phyloP scores from a whole-genome alignment of 2,888 invertebrate species.

The Netelia fuscicornis region DNA sequence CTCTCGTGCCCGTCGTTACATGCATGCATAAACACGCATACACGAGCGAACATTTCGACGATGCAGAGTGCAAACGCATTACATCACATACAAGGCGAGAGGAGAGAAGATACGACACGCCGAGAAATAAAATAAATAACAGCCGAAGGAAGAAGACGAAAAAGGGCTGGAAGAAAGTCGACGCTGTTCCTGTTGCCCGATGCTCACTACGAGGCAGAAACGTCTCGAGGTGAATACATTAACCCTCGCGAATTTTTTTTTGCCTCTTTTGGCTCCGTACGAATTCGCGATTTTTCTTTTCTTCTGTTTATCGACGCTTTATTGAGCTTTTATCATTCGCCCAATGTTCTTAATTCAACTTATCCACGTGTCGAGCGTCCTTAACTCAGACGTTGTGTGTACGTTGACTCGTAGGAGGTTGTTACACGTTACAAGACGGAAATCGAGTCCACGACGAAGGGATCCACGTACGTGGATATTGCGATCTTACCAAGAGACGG shows the following conservation, averaged over 20 bases:
- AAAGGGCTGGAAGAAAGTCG: conserved; percentile 42
- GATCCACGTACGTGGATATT: conserved; percentile 29
- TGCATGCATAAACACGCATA: conserved; percentile 9
- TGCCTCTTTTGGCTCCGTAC: neutral
- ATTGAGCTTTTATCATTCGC: neutral
- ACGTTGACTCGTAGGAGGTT: neutral
- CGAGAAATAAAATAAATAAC: conserved; percentile 39
- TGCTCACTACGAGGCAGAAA: neutral
- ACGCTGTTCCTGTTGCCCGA: conserved; percentile 31
- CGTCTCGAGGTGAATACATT: conserved; percentile 20
- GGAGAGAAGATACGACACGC: conserved; percentile 19
- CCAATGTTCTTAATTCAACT: neutral
- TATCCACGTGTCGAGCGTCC: neutral
- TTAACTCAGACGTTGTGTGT: neutral
- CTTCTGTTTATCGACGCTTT: no score
- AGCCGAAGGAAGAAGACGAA: neutral
- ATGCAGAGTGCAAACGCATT: conserved; percentile 27
- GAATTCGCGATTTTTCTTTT: neutral
- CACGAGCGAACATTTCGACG: conserved; percentile 7
- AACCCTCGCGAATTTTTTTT: neutral
- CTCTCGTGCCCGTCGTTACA: conserved; percentile 12
- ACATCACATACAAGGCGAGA: conserved; percentile 40
- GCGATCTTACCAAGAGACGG: conserved; percentile 28
- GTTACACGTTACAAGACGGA: conserved; percentile 26
- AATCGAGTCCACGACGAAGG: conserved; percentile 1